A percentile compares a stretch with the other conserved stretches of the same genome.
phyloP scores from a whole-genome alignment of 2,797 vertebrate genomes.

The Fistularia tabacaria region DNA sequence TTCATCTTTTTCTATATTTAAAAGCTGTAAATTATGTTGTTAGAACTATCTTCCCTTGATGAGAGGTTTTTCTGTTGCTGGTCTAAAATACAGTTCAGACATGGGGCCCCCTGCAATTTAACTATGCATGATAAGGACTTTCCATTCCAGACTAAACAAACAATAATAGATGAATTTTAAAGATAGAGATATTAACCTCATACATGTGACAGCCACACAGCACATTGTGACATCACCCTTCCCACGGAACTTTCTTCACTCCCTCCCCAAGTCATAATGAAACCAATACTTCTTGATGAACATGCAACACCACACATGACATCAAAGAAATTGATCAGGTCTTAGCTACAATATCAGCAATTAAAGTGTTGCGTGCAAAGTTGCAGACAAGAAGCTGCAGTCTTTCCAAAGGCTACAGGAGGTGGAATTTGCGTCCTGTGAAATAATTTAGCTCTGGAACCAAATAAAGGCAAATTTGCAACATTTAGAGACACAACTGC shows the following conservation, averaged over 20 bases:
- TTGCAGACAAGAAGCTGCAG: constrained; percentile 35
- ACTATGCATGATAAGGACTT: constrained; percentile 32
- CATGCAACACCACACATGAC: constrained; percentile 35
- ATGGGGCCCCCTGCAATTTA: constrained; percentile 37
- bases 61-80: constrained; percentile 39
- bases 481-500: constrained; percentile 38
- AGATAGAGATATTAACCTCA: constrained; percentile 52
- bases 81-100: constrained; percentile 48
- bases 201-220: constrained; percentile 46
- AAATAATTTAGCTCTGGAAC: constrained; percentile 34
- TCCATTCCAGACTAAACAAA: constrained; percentile 49
- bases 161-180: constrained; percentile 46
- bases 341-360: constrained; percentile 63
- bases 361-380: constrained; percentile 76
- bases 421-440: constrained; percentile 19
- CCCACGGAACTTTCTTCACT: not conserved
- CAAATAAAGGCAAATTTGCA: constrained; percentile 35
- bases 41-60: constrained; percentile 36
- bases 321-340: constrained; percentile 42
- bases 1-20: constrained; percentile 27
- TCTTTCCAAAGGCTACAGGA: constrained; percentile 20
- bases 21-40: constrained; percentile 40
- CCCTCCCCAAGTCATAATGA: constrained; percentile 45
- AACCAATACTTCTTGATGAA: constrained; percentile 37
- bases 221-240: constrained; percentile 31